Evolutionary conservation across 2,113 vertebrate genomes (phyloP), one percentile per base, ranked within the genome.

Genomic region (Gobiocypris rarus): DNA sequence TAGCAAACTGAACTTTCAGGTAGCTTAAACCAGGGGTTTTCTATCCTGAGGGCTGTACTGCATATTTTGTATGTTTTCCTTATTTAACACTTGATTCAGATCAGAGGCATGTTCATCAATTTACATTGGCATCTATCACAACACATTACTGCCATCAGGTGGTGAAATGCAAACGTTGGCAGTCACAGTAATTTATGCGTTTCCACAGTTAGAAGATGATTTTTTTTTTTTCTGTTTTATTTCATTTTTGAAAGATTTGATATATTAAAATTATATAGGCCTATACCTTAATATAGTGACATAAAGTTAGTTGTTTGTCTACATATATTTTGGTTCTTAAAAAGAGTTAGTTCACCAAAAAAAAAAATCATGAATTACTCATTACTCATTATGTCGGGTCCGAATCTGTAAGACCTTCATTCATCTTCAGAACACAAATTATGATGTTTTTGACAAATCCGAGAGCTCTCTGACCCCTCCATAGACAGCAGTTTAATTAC

Each of bases 101-200:
- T 11, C 9, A 24, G 22, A 0, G n/a, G n/a, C 69, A 43, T 52
- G 26, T 31, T 75, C 9, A 52, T 24, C 11, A 41, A 41, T 58
- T 41, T 43, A 19, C 13, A 17, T 1, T 54, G 26, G 9, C n/a
- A 75, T 80, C 24, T 13, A 10, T 45, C 17, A 31, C 43, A 65
- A 80, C 77, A 50, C 77, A 80, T 48, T 67, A 80, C 77, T 80
- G 77, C 77, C 77, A 63, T 50, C 77, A 67, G 41, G 59, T 50
- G 77, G 59, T 65, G 59, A 67, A 59, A 58, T 41, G 6, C 17
- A 15, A 58, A 77, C 48, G 28, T 19, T n/a, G 6, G 52, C 9
- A 56, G 17, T 28, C 50, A 56, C 9, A 54, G 15, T 75, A n/a
- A 76, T 14, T n/a, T 31, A 34, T 28, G 26, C 41, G 15, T 26